Base-by-base conservation (phyloP, 2,113 vertebrate genomes). In the Grantiella picta region DNA sequence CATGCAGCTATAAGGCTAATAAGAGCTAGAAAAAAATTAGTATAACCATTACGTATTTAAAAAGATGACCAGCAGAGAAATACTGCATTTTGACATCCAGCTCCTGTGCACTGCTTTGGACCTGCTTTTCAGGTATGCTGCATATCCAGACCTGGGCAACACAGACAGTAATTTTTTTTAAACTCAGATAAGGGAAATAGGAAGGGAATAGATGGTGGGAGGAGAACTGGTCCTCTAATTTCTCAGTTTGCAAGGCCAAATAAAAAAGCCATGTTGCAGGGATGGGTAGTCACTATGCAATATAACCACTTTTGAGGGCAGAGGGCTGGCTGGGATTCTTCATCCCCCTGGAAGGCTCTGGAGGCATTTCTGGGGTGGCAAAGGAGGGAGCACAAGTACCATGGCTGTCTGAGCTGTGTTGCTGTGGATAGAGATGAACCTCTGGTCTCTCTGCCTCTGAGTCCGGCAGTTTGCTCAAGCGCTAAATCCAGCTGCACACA, bases 351-450 rank as follows among this genome's bases (percentile, higher is more conserved):
- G 42, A 40, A 82, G 33, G 38, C 44, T 79, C 53, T 83, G 90
- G 53, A 61, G 35, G 25, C 33, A 65, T 14, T 76, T 16, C 44
- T 8, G 4, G 11, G 36, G 35, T 15, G 5, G 42, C 16, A 66
- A 35, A 70, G 28, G 29, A 66, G 52, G 60, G 76, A 90, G 20
- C 20, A 57, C 0, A 2, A 31, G 9, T 56, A 68, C 38, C 1
- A 0, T 1, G 3, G 17, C 54, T 66, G 60, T 3, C 35, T 87
- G 31, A 85, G 65, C 29, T 0, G 0, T 2, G 15, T 20, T 79
- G 61, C 44, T 82, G 83, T 9, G 28, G 44, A 17, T 56, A 73
- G 72, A 77, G 29, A 61, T 0, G 4, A 83, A 77, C 70, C 76
- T 87, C 87, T 68, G 49, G 44, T 80, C 84, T 76, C 60, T 61